A percentile compares a stretch with the other conserved stretches of the same genome.
Conservation (phyloP, 2,113 vertebrate species). For the Anarrhichthys ocellatus region DNA sequence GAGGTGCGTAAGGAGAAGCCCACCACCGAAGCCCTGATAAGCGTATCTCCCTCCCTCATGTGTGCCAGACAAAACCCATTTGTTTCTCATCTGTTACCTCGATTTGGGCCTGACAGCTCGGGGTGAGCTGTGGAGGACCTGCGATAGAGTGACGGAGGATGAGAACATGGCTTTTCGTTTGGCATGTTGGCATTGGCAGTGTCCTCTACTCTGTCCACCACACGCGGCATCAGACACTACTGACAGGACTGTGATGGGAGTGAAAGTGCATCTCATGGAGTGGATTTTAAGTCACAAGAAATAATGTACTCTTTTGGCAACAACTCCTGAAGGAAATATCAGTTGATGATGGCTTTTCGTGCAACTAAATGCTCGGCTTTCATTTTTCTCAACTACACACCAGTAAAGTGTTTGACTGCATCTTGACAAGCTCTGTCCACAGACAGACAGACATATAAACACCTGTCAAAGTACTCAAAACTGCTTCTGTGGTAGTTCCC, state of each 20-base stretch:
- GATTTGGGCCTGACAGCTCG: constrained; percentile 70
- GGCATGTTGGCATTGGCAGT: background rate
- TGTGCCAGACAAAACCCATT: constrained; percentile 80
- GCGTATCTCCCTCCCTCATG: constrained; percentile 76
- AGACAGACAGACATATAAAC: background rate
- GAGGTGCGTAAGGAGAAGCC: constrained; percentile 58
- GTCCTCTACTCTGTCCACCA: background rate
- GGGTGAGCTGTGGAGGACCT: constrained; percentile 57
- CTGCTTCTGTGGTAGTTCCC: background rate
- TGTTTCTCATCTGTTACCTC: constrained; percentile 74
- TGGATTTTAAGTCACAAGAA: background rate
- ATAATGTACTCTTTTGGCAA: background rate
- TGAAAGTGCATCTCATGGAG: background rate
- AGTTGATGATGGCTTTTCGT: too few relatives aligned
- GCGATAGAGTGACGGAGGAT: constrained; percentile 40
- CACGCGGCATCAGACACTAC: background rate
- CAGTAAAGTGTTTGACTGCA: too few relatives aligned
- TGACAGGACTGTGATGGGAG: background rate
- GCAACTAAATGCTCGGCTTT: too few relatives aligned
- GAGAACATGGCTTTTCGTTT: background rate
- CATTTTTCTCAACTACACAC: too few relatives aligned
- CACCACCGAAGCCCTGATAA: constrained; percentile 72
- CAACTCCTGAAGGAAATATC: too few relatives aligned
- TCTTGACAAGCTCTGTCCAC: background rate
- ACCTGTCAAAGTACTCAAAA: background rate